Base-by-base conservation (phyloP, 2,113 vertebrate species). In the Nannobrachium achirus region DNA sequence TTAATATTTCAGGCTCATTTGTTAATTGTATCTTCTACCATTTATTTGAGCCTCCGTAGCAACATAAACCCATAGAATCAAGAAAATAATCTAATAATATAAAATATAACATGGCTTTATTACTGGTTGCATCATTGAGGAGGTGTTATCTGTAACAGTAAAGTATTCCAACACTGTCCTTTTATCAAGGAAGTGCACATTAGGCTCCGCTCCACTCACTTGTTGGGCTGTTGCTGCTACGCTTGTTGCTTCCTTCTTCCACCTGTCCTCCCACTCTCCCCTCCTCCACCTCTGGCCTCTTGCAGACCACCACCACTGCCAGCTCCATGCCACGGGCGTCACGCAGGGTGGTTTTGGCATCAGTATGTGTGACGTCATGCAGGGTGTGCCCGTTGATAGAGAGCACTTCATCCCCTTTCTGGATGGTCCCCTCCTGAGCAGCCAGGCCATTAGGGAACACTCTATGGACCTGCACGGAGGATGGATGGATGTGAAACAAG, bases 321-420 rank as follows among this genome's bases (percentile, higher is more conserved):
- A 96, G 92, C 69, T 79, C 85, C 16, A 94, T 90, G n/a, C 77
- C 85, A 7, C 97, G 94, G 3, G 95, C 93, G 56, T 95, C 95
- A 1, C 96, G 91, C 62, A 99, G 73, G 52, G 94, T 92, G 0
- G 90, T 89, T 9, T 95, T 94, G 50, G 95, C 97, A 0, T 95
- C 94, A 0, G 38, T 82, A 69, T 99, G 97, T 0, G 93, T 95
- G 0, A 91, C 80, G 0, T 92, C 93, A 64, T 94, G 95, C 20
- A 99, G 92, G 0, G 92, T 95, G 73, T 96, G 96, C 6, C 98
- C 97, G 0, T 99, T 99, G 75, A 99, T 95, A 7, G 98, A 99
- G 58, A 99, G 78, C 0, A 99, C 94, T 84, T 96, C 94, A 0
- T 95, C 94, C 53, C 96, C 96, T 88, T 95, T 96, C 85, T 95